Conservation (phyloP, 2,888 invertebrate genomes). For the Phasia obesa region DNA sequence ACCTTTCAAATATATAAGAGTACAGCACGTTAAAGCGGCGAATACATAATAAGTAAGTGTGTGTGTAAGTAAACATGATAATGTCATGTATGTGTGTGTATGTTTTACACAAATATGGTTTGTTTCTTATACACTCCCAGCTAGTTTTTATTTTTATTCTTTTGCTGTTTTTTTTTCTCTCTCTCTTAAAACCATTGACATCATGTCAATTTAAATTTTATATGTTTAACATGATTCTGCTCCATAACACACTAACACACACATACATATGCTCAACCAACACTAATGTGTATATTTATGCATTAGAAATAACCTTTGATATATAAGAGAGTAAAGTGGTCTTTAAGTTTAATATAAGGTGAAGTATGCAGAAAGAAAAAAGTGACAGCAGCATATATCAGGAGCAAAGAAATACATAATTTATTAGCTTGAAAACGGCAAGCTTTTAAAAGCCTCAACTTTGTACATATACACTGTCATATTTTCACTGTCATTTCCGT, state of each 20-base stretch:
- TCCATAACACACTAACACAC: slow-evolving; percentile 17
- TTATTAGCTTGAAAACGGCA: slow-evolving; percentile 24
- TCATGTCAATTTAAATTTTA: slow-evolving; percentile 66
- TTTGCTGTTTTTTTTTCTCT: neutral
- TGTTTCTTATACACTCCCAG: slow-evolving; percentile 46
- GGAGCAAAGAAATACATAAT: slow-evolving; percentile 3
- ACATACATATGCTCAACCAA: neutral
- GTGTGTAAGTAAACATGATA: slow-evolving; percentile 13
- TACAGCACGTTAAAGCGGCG: neutral
- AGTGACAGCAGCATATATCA: slow-evolving; percentile 11
- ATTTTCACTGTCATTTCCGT: slow-evolving; percentile 42
- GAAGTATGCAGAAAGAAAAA: neutral
- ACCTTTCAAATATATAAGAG: neutral
- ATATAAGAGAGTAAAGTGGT: neutral
- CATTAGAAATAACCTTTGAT: slow-evolving; percentile 3
- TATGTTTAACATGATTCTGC: slow-evolving; percentile 52
- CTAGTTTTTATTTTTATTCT: slow-evolving; percentile 22
- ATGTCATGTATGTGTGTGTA: slow-evolving; percentile 17
- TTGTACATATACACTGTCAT: neutral
- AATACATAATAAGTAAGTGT: neutral
- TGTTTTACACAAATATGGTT: slow-evolving; percentile 5
- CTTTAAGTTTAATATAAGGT: neutral
- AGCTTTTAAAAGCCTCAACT: slow-evolving; percentile 1
- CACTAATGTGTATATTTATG: neutral
- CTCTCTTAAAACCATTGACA: slow-evolving; percentile 47